phyloP scores from a whole-genome alignment of 1,140 invertebrate genomes.

The Pygmarrhopalites habei region DNA sequence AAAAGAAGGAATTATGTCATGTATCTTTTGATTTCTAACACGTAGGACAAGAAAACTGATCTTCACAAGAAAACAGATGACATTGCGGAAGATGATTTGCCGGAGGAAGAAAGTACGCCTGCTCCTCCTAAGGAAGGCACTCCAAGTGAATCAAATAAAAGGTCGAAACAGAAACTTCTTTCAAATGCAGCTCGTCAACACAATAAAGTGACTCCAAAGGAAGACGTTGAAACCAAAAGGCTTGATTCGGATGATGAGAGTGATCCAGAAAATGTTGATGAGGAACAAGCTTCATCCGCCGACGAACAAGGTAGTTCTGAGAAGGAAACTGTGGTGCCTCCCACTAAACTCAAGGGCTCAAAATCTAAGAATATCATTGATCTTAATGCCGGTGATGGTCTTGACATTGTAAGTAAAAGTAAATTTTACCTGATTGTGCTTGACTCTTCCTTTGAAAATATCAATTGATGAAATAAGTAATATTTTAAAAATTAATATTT shows the following conservation, averaged over 20 bases:
- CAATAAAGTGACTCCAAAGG: conserved; percentile 12
- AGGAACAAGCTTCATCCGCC: not conserved
- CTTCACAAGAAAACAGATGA: conserved; percentile 57
- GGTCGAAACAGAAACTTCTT: not conserved
- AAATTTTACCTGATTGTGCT: not conserved
- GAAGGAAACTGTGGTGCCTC: not conserved
- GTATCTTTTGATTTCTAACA: no score
- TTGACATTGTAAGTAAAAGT: not conserved
- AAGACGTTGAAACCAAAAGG: conserved; percentile 5
- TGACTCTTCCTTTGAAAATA: not conserved
- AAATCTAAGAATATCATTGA: not conserved
- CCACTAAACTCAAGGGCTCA: not conserved
- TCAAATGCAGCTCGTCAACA: no score
- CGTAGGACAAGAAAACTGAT: conserved; percentile 35
- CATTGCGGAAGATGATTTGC: no score
- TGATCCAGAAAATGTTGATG: no score
- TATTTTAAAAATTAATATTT: not conserved
- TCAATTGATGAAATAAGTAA: not conserved
- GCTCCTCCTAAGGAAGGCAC: no score
- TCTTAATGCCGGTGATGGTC: not conserved
- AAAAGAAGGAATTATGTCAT: conserved; percentile 13
- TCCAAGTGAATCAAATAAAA: not conserved
- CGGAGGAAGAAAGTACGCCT: no score
- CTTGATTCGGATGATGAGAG: conserved; percentile 14
- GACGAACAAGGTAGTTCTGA: not conserved